Percentiles rank a stretch among this genome's conserved stretches.
phyloP scores from a whole-genome alignment of 2,888 invertebrate species.

The Lissocephala sabroskyi region DNA sequence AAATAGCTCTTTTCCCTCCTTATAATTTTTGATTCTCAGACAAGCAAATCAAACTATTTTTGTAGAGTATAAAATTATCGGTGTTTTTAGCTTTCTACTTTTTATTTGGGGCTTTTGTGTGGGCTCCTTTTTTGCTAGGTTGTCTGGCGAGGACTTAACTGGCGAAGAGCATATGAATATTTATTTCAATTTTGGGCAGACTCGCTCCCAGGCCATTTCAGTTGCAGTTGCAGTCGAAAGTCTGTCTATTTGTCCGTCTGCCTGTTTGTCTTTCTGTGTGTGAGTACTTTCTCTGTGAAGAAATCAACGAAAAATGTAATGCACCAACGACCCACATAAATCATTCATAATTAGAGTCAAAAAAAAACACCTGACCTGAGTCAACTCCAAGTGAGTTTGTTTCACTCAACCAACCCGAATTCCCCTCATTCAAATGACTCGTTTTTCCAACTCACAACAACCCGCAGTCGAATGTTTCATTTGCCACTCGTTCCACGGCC shows the following conservation, averaged over 20 bases:
- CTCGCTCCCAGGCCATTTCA: background rate
- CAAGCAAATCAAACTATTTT: no score
- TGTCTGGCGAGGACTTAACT: conserved; percentile 2
- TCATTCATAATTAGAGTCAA: conserved; percentile 57
- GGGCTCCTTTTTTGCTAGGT: background rate
- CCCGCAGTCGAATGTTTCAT: conserved; percentile 10
- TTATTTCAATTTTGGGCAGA: conserved; percentile 15
- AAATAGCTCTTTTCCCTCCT: no score
- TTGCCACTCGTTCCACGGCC: conserved; percentile 14
- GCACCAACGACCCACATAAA: conserved; percentile 57
- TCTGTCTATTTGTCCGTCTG: background rate
- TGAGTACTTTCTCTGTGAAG: no score
- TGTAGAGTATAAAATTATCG: no score
- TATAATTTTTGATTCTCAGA: no score
- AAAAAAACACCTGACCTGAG: conserved; percentile 34
- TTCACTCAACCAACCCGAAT: conserved; percentile 8
- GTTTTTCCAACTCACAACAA: conserved; percentile 1
- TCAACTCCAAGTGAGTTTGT: conserved; percentile 2
- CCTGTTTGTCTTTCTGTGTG: background rate
- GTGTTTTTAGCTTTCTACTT: background rate
- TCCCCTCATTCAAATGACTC: background rate
- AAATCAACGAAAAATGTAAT: no score
- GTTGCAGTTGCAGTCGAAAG: background rate
- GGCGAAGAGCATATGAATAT: conserved; percentile 9
- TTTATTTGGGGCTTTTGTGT: no score